Percentiles rank a stretch among this genome's conserved stretches.
Conservation (phyloP, 2,888 invertebrate genomes). For the Lepetodrilus schrolli region DNA sequence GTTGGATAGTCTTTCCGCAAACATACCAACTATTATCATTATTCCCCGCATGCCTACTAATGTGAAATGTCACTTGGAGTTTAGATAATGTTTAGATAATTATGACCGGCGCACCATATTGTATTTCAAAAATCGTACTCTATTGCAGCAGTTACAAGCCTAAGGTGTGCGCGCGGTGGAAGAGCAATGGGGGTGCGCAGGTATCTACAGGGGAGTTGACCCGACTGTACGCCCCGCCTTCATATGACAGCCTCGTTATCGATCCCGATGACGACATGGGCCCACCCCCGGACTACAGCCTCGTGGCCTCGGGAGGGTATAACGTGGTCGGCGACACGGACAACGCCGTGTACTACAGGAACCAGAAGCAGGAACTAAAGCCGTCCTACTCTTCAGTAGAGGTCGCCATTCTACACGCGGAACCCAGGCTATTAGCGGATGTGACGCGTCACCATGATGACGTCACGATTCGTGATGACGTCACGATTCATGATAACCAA, state of each 20-base stretch:
- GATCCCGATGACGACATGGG: background rate
- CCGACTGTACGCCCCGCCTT: slow-evolving; percentile 55
- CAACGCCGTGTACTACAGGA: background rate
- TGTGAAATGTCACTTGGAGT: too few relatives aligned
- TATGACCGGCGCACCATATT: too few relatives aligned
- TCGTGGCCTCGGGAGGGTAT: slow-evolving; percentile 2
- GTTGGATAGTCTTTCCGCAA: too few relatives aligned
- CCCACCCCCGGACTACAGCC: slow-evolving; percentile 38
- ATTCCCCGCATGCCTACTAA: too few relatives aligned
- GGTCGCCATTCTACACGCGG: background rate
- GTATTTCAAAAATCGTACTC: too few relatives aligned
- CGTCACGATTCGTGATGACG: too few relatives aligned
- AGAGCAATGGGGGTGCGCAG: background rate
- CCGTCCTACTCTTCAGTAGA: slow-evolving; percentile 9
- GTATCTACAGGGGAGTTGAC: slow-evolving; percentile 39
- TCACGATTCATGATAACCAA: too few relatives aligned
- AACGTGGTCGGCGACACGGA: background rate
- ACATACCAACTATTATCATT: too few relatives aligned
- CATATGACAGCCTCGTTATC: slow-evolving; percentile 55
- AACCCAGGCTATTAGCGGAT: background rate
- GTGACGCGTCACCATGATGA: background rate
- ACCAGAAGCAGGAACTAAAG: background rate
- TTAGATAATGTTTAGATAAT: too few relatives aligned
- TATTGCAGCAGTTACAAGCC: slow-evolving; percentile 3
- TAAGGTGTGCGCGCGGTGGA: background rate